Percentiles rank a stretch among this genome's conserved stretches.
Evolutionary conservation across 2,797 vertebrate genomes (phyloP).

Genomic region (Myiotriccus ornatus): DNA sequence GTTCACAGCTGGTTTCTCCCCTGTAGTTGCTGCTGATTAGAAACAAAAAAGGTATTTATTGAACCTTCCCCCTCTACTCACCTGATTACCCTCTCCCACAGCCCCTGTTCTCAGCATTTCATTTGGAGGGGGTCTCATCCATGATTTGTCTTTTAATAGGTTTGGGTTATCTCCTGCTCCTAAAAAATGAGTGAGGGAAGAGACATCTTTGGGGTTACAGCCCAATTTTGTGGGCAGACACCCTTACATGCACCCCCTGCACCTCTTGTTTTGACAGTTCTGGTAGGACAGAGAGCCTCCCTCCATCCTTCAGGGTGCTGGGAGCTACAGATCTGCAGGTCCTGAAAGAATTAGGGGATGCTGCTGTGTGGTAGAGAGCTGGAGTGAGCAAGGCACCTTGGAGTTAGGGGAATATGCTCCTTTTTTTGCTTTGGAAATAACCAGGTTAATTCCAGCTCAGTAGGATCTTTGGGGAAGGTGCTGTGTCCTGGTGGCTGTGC

Average conservation of each 20-base stretch:
- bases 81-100: not conserved
- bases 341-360: not conserved
- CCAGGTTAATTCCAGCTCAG: not conserved
- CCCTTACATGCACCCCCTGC: rapidly evolving
- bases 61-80: not conserved
- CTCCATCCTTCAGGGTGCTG: not conserved
- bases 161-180: not conserved
- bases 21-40: not conserved
- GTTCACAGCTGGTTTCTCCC: slow-evolving; percentile 13
- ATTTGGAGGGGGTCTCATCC: not conserved
- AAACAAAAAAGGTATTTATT: not conserved
- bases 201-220: not conserved
- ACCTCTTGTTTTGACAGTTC: not conserved
- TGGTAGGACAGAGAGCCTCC: not conserved
- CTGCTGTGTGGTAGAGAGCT: not conserved
- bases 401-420: not conserved
- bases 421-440: not conserved
- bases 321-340: not conserved
- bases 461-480: not conserved
- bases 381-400: not conserved
- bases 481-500: not conserved
- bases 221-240: not conserved
- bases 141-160: not conserved
- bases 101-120: rapidly evolving
- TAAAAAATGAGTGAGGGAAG: not conserved